Conservation (phyloP, 1,140 invertebrate genomes). For the Drosophila carrolli region DNA sequence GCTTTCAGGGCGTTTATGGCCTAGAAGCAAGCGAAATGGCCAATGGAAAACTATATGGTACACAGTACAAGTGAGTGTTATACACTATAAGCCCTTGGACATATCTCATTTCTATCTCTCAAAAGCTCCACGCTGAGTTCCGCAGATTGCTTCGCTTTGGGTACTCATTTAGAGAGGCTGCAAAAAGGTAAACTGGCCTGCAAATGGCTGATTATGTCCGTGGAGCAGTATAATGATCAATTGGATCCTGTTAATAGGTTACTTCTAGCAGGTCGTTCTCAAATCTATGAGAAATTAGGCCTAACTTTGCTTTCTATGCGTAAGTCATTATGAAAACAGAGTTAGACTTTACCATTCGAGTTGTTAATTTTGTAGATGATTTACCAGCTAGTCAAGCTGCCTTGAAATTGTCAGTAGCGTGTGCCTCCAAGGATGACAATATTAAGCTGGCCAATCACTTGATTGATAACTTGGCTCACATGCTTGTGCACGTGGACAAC, state of each 20-base stretch:
- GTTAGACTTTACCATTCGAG: background rate
- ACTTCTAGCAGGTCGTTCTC: constrained; percentile 13
- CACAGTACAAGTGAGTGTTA: constrained; percentile 42
- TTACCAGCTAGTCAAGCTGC: background rate
- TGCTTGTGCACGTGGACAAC: constrained; percentile 11
- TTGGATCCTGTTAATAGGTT: constrained; percentile 29
- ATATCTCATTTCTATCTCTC: background rate
- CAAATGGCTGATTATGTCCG: constrained; percentile 38
- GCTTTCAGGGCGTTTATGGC: constrained; percentile 7
- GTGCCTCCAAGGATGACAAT: constrained; percentile 1
- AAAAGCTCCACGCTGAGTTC: constrained; percentile 33
- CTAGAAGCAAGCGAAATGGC: constrained; percentile 43
- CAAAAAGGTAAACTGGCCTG: background rate
- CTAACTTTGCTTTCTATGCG: background rate
- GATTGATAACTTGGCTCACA: constrained; percentile 7
- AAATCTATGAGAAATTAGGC: constrained; percentile 31
- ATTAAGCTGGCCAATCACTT: constrained; percentile 5
- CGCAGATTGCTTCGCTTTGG: constrained; percentile 45
- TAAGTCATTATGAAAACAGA: background rate
- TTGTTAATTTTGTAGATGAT: background rate
- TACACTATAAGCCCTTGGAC: too few species aligned
- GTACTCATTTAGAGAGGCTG: constrained; percentile 3
- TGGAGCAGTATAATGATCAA: constrained; percentile 22
- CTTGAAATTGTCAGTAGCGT: background rate
- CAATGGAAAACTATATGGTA: constrained; percentile 14